phyloP scores from a whole-genome alignment of 1,140 invertebrate genomes.

The Sycobia sp. region DNA sequence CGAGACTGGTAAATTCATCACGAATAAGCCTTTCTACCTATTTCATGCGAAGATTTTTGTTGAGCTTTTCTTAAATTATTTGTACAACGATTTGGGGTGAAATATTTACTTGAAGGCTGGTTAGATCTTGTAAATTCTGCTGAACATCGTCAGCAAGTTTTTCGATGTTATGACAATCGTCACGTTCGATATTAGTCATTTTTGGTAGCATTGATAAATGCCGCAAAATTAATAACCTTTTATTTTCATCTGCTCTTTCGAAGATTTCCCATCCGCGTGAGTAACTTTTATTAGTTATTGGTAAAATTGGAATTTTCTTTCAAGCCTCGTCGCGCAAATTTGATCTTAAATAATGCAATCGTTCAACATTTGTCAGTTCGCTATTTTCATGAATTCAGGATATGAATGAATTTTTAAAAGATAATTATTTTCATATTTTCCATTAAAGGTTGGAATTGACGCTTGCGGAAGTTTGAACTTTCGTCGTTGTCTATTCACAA shows the following conservation, averaged over 20 bases:
- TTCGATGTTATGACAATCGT: slow-evolving; percentile 3
- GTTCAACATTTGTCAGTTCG: too few relatives aligned
- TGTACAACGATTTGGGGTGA: slow-evolving; percentile 16
- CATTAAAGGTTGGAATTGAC: too few relatives aligned
- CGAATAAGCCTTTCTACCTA: slow-evolving; percentile 25
- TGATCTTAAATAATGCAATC: slow-evolving; percentile 39
- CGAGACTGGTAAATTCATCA: too few relatives aligned
- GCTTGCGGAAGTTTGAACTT: too few relatives aligned
- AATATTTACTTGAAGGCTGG: slow-evolving; percentile 5
- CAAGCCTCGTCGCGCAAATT: slow-evolving; percentile 38
- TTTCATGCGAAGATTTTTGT: slow-evolving; percentile 13
- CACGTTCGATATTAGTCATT: not conserved
- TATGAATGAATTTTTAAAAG: too few relatives aligned
- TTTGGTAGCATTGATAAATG: slow-evolving; percentile 29
- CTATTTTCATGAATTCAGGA: too few relatives aligned
- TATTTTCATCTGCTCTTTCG: slow-evolving; percentile 26
- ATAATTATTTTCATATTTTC: too few relatives aligned
- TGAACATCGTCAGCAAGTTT: slow-evolving; percentile 24
- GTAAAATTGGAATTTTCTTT: slow-evolving; percentile 24
- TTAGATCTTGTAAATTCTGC: slow-evolving; percentile 20
- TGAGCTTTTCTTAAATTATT: slow-evolving; percentile 23
- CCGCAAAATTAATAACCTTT: slow-evolving; percentile 17
- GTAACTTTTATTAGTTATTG: too few relatives aligned
- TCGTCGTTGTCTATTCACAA: too few relatives aligned
- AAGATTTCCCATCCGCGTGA: too few relatives aligned